Evolutionary conservation across 1,140 invertebrate genomes (phyloP).

Genomic region (Lepidurus couesii): DNA sequence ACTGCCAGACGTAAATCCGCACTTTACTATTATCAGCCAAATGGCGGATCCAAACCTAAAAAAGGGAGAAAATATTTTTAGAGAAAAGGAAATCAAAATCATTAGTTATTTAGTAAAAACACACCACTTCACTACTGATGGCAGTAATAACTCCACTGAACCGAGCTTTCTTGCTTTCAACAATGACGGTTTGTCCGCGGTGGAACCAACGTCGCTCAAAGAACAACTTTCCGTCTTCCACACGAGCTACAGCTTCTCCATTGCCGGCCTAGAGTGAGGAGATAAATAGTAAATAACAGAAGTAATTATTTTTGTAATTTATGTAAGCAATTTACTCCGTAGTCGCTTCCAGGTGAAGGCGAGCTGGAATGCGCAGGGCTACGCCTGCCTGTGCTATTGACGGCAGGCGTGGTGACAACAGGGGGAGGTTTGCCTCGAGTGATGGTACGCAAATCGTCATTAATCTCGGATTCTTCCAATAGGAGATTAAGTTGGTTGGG

Average conservation of each 20-base stretch:
- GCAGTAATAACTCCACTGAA: slow-evolving; percentile 81
- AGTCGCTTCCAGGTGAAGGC: slow-evolving; percentile 13
- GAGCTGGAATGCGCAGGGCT: slow-evolving; percentile 24
- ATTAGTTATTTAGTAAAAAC: slow-evolving; percentile 41
- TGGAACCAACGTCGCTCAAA: slow-evolving; percentile 93
- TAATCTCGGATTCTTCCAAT: slow-evolving; percentile 82
- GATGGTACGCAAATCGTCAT: slow-evolving; percentile 78
- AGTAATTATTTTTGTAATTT: neutral
- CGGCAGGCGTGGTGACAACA: slow-evolving; percentile 5
- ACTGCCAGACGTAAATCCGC: slow-evolving; percentile 71
- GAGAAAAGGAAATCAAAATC: slow-evolving; percentile 34
- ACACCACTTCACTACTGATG: slow-evolving; percentile 80
- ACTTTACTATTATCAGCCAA: slow-evolving; percentile 70
- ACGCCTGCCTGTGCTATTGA: neutral
- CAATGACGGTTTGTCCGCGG: slow-evolving; percentile 82
- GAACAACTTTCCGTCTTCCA: slow-evolving; percentile 88
- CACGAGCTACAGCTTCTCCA: slow-evolving; percentile 60
- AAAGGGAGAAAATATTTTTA: slow-evolving; percentile 41
- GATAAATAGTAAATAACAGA: neutral
- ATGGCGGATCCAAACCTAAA: slow-evolving; percentile 85
- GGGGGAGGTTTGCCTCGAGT: slow-evolving; percentile 53
- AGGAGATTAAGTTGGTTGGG: slow-evolving; percentile 75
- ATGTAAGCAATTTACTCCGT: neutral
- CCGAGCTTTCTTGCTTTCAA: slow-evolving; percentile 78
- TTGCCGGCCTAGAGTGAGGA: slow-evolving; percentile 42